Evolutionary conservation across 2,797 vertebrate genomes (phyloP).

Genomic region (Rhadinocentrus ornatus): DNA sequence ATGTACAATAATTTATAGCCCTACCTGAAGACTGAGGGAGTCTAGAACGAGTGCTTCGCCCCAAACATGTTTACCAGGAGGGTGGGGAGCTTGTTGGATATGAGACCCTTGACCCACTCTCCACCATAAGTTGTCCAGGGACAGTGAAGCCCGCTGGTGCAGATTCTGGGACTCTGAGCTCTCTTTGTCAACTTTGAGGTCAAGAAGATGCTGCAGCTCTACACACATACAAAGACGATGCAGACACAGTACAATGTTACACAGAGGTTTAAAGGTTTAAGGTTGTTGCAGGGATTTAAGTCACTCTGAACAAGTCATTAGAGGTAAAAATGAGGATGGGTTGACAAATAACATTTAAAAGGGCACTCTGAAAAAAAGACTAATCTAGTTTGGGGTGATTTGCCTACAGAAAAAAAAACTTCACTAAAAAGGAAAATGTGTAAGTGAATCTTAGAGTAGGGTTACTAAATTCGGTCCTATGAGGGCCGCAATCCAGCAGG

Average conservation of each 20-base stretch:
- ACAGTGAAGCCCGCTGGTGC: conserved; percentile 87
- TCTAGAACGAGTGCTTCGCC: conserved; percentile 95
- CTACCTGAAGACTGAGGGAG: conserved; percentile 91
- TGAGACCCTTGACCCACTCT: conserved; percentile 97
- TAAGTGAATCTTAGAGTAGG: too few relatives aligned
- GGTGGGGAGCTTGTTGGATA: conserved; percentile 95
- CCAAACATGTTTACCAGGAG: conserved; percentile 96
- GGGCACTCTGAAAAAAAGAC: conserved; percentile 11
- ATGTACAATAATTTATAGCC: background rate
- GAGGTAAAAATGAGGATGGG: conserved; percentile 11
- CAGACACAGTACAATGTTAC: background rate
- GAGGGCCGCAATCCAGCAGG: too few relatives aligned
- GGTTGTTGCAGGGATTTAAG: background rate
- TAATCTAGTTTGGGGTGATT: conserved; percentile 61
- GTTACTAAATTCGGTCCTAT: too few relatives aligned
- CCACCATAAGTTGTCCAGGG: conserved; percentile 96
- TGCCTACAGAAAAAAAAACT: conserved; percentile 2
- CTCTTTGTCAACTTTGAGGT: conserved; percentile 81
- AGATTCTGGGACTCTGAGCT: conserved; percentile 84
- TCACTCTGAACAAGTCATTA: background rate
- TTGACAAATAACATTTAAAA: conserved; percentile 55
- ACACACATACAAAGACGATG: conserved; percentile 8
- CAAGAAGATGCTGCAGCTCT: conserved; percentile 83
- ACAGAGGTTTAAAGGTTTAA: background rate
- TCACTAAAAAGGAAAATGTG: background rate